Evolutionary conservation across 2,888 invertebrate genomes (phyloP).

Genomic region (Napeogenes sylphis): DNA sequence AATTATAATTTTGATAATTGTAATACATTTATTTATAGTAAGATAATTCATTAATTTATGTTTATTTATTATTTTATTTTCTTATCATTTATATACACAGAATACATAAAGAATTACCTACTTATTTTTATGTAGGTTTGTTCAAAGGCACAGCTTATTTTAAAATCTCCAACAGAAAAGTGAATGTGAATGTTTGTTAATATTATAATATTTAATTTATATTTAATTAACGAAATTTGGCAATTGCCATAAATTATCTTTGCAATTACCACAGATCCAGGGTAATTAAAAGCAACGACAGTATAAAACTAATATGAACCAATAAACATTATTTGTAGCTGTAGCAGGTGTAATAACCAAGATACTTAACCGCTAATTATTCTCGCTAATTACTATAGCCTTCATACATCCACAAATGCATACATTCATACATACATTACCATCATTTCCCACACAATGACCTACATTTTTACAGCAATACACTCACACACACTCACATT

Average conservation of each 20-base stretch:
- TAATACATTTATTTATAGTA: too few relatives aligned
- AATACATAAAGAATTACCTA: too few relatives aligned
- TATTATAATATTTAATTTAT: background rate
- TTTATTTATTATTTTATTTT: too few relatives aligned
- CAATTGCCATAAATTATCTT: slow-evolving; percentile 19
- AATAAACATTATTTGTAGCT: slow-evolving; percentile 29
- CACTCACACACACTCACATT: too few relatives aligned
- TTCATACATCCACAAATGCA: background rate
- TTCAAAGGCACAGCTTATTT: too few relatives aligned
- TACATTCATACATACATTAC: background rate
- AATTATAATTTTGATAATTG: too few relatives aligned
- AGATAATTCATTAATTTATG: too few relatives aligned
- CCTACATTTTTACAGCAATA: too few relatives aligned
- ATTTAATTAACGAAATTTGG: background rate
- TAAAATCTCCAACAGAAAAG: too few relatives aligned
- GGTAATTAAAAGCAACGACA: slow-evolving; percentile 20
- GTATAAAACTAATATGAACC: slow-evolving; percentile 23
- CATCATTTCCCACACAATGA: background rate
- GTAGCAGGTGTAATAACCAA: slow-evolving; percentile 19
- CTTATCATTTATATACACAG: too few relatives aligned
- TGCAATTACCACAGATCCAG: slow-evolving; percentile 19
- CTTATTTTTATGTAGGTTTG: too few relatives aligned
- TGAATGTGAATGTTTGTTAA: too few relatives aligned
- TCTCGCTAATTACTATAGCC: slow-evolving; percentile 22
- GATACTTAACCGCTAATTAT: slow-evolving; percentile 25